Conservation (phyloP, 1,140 invertebrate species). For the Pseudoatta argentina region DNA sequence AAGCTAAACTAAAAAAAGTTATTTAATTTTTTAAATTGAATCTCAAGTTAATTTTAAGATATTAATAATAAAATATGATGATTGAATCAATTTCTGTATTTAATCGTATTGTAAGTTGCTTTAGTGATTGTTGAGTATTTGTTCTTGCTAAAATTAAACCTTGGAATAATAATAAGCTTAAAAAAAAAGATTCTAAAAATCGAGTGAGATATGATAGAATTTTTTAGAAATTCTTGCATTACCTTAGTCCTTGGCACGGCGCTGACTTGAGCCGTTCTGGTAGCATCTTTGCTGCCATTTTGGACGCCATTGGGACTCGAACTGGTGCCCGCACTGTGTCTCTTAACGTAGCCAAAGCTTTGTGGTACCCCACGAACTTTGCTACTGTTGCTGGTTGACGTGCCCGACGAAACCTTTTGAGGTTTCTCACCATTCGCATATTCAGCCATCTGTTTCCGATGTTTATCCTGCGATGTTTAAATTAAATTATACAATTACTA, state of each 20-base stretch:
- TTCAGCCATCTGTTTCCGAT: slow-evolving; percentile 84
- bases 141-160: background rate
- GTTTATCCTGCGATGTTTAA: slow-evolving; percentile 79
- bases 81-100: background rate
- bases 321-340: slow-evolving; percentile 88
- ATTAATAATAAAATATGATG: background rate
- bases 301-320: slow-evolving; percentile 86
- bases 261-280: slow-evolving; percentile 93
- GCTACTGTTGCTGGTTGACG: slow-evolving; percentile 81
- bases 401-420: slow-evolving; percentile 85
- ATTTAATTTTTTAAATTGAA: background rate
- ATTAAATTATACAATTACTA: background rate
- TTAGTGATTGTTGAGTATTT: background rate
- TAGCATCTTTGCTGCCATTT: slow-evolving; percentile 85
- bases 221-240: slow-evolving; percentile 16
- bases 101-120: background rate
- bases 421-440: slow-evolving; percentile 83
- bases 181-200: background rate
- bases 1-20: background rate
- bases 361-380: slow-evolving; percentile 91
- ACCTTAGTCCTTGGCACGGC: slow-evolving; percentile 93
- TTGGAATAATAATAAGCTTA: background rate
- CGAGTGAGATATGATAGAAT: background rate
- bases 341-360: slow-evolving; percentile 94
- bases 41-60: background rate